Conservation (phyloP, 2,113 vertebrate genomes). For the Lepidothrix coronata region DNA sequence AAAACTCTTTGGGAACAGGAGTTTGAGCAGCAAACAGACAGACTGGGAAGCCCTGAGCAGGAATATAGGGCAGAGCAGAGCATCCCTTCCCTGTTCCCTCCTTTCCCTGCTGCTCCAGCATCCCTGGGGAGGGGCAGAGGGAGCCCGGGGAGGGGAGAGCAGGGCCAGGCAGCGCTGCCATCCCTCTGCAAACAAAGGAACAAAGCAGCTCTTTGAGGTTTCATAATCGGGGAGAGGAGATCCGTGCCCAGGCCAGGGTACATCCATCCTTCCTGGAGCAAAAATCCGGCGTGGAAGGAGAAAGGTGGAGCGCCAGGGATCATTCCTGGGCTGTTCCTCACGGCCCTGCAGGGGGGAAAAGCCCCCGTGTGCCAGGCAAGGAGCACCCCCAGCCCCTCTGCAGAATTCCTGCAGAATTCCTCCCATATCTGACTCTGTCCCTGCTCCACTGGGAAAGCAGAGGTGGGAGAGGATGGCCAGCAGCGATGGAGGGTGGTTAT, state of each 20-base stretch:
- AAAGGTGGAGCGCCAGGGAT: neutral
- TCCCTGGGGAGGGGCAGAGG: neutral
- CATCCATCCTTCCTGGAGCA: neutral
- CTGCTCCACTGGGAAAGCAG: neutral
- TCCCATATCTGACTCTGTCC: neutral
- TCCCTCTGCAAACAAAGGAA: neutral
- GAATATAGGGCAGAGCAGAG: neutral
- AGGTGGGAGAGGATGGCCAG: neutral
- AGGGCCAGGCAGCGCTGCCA: neutral
- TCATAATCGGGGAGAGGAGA: neutral
- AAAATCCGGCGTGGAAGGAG: neutral
- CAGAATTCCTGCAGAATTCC: neutral
- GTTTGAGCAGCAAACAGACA: neutral
- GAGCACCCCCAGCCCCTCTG: neutral
- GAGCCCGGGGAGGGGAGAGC: neutral
- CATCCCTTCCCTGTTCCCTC: neutral
- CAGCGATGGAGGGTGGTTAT: accelerated
- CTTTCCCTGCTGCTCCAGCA: neutral
- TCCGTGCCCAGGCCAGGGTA: neutral
- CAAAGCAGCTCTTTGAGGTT: neutral
- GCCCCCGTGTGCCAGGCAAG: neutral
- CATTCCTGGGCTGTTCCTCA: neutral
- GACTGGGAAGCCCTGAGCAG: neutral
- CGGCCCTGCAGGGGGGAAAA: neutral
- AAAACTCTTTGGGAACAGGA: neutral